Percentiles rank a stretch among this genome's conserved stretches.
Conservation (phyloP, 2,113 vertebrate species). For the Ptyas mucosa region DNA sequence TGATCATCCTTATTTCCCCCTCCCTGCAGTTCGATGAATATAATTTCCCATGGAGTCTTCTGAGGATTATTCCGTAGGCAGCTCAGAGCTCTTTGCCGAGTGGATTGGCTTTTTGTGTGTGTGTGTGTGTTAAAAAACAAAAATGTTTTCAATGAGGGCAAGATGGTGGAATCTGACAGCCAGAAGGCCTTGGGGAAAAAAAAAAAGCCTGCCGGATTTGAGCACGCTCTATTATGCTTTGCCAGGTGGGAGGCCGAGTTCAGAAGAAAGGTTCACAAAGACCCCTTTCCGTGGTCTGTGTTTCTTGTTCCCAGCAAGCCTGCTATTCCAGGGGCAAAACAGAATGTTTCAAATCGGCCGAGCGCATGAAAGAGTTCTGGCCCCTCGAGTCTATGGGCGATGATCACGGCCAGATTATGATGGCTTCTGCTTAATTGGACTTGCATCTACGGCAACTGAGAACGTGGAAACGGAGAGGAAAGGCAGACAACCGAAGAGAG, state of each 20-base stretch:
- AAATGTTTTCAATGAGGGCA: not conserved
- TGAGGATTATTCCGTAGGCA: conserved; percentile 34
- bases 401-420: conserved; percentile 62
- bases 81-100: conserved; percentile 16
- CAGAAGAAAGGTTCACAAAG: conserved; percentile 47
- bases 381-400: conserved; percentile 54
- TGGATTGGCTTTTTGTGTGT: not conserved
- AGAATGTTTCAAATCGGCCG: conserved; percentile 50
- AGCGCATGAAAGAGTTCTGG: conserved; percentile 49
- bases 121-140: not conserved
- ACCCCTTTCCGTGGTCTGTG: conserved; percentile 41
- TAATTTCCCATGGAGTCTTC: conserved; percentile 31
- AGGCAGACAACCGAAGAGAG: not conserved
- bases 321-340: conserved; percentile 17
- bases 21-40: conserved; percentile 21
- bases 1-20: not conserved
- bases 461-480: not conserved
- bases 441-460: conserved; percentile 40
- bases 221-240: conserved; percentile 52
- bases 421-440: conserved; percentile 62
- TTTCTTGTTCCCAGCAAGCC: conserved; percentile 50
- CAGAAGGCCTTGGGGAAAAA: conserved; percentile 30
- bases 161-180: conserved; percentile 39
- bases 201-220: conserved; percentile 45
- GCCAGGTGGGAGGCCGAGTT: conserved; percentile 43